phyloP scores from a whole-genome alignment of 1,140 invertebrate genomes.

The Drosophila neocordata region DNA sequence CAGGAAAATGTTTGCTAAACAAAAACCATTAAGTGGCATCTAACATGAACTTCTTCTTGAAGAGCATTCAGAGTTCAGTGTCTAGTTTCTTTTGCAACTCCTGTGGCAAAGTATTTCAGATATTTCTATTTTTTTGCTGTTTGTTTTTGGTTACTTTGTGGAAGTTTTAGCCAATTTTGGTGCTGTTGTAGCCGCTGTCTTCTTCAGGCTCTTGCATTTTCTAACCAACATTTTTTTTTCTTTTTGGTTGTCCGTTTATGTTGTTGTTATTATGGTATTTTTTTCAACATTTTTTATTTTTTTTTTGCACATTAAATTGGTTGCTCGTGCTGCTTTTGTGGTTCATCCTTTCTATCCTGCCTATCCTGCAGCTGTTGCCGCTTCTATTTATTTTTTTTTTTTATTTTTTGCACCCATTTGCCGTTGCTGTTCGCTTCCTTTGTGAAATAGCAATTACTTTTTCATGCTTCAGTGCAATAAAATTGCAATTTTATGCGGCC shows the following conservation, averaged over 20 bases:
- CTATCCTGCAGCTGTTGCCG: constrained; percentile 67
- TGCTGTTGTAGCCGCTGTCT: constrained; percentile 37
- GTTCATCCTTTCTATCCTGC: constrained; percentile 25
- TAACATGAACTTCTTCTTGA: neutral
- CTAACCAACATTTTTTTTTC: constrained; percentile 47
- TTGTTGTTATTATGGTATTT: constrained; percentile 30
- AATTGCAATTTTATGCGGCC: constrained; percentile 81
- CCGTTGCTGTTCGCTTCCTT: constrained; percentile 39
- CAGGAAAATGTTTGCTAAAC: neutral
- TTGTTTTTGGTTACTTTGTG: constrained; percentile 14
- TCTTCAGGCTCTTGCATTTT: constrained; percentile 61
- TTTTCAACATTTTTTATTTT: constrained; percentile 13
- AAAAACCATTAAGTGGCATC: neutral
- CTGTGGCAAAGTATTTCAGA: too few species aligned
- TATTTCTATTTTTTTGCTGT: constrained; percentile 12
- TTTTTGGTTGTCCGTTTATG: constrained; percentile 30
- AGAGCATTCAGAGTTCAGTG: neutral
- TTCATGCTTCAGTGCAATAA: constrained; percentile 80
- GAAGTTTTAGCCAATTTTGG: constrained; percentile 31
- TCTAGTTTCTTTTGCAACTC: neutral
- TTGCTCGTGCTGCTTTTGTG: constrained; percentile 46
- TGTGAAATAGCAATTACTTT: constrained; percentile 80
- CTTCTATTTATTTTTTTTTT: neutral
- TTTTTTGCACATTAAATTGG: constrained; percentile 75
- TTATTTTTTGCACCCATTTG: constrained; percentile 12